phyloP scores from a whole-genome alignment of 2,888 invertebrate species.

The Ischnura elegans region DNA sequence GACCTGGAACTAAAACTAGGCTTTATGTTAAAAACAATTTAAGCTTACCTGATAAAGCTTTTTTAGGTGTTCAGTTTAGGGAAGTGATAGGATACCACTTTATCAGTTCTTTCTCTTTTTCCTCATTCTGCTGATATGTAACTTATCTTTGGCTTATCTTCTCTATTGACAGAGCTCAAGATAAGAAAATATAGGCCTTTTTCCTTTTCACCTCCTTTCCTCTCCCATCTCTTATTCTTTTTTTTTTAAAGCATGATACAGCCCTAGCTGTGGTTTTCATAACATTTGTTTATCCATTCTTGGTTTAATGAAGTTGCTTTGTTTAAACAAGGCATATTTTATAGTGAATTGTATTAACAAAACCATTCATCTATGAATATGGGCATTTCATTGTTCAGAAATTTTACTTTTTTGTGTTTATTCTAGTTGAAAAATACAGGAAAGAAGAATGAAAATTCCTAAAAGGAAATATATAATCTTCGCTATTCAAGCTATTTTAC shows the following conservation, averaged over 20 bases:
- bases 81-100: background rate
- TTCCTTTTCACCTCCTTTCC: background rate
- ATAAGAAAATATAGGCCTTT: background rate
- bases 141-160: background rate
- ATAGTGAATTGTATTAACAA: no score
- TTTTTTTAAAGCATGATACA: no score
- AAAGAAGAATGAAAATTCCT: no score
- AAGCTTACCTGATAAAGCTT: background rate
- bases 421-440: no score
- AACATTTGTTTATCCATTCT: no score
- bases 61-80: background rate
- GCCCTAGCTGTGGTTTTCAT: no score
- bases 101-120: background rate
- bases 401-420: no score
- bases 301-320: no score
- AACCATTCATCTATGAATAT: no score
- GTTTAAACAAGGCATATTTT: no score
- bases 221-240: background rate
- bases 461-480: background rate
- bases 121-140: background rate
- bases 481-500: background rate
- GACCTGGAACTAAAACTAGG: background rate
- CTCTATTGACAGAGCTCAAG: background rate
- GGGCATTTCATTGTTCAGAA: no score
- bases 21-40: background rate